Evolutionary conservation across 92 coral and sea anemone species (phyloP).

Genomic region (Blastomussa wellsi): DNA sequence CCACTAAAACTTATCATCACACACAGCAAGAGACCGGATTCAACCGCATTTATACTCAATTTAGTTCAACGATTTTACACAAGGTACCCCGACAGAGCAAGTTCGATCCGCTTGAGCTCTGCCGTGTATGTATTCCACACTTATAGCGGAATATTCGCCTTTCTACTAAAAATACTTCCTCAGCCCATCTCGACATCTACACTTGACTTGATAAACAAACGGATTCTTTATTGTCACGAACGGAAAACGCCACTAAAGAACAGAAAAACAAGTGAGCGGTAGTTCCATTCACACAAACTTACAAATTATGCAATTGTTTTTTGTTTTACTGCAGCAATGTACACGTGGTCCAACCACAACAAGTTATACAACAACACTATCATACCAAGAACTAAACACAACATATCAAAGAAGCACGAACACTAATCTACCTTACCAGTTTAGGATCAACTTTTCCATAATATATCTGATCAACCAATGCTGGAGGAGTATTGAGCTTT

Average conservation of each 20-base stretch:
- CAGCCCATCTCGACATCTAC: background rate
- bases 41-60: background rate
- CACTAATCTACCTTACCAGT: slow-evolving; percentile 40
- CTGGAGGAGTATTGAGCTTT: background rate
- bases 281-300: background rate
- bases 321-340: background rate
- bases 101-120: background rate
- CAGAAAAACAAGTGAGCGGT: background rate
- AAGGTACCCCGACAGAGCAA: background rate
- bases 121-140: background rate
- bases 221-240: slow-evolving; percentile 10
- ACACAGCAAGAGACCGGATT: slow-evolving; percentile 2
- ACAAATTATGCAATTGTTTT: background rate
- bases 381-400: slow-evolving; percentile 11
- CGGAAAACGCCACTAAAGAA: background rate
- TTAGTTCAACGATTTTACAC: background rate
- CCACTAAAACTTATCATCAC: background rate
- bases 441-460: slow-evolving; percentile 54
- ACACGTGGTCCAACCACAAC: slow-evolving; percentile 30
- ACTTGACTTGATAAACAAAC: slow-evolving; percentile 6
- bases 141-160: background rate
- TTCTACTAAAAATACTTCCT: background rate
- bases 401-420: background rate
- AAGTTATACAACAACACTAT: background rate
- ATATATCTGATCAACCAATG: slow-evolving; percentile 57